Conservation (phyloP, 2,888 invertebrate species). For the Amaurobius ferox region DNA sequence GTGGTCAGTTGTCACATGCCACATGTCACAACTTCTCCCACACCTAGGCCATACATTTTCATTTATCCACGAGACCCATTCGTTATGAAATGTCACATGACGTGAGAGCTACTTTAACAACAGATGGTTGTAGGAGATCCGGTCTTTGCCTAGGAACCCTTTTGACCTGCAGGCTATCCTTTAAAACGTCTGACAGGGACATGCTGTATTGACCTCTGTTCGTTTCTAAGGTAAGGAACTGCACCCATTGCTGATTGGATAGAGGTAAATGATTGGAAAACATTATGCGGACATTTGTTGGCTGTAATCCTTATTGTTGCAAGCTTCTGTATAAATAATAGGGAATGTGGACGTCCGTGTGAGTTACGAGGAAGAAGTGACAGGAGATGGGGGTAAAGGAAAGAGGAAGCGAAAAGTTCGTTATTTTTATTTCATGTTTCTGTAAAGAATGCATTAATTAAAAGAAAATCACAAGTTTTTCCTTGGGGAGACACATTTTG, state of each 20-base stretch:
- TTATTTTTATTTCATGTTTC: too few relatives aligned
- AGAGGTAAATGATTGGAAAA: conserved; percentile 6
- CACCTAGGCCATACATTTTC: conserved; percentile 9
- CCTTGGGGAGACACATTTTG: too few relatives aligned
- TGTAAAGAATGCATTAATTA: too few relatives aligned
- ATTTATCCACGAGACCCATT: background rate
- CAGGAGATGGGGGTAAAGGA: too few relatives aligned
- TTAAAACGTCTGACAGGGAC: background rate
- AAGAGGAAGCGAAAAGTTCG: too few relatives aligned
- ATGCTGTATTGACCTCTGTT: conserved; percentile 6
- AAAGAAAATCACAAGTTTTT: too few relatives aligned
- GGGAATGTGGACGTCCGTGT: background rate
- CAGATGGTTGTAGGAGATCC: background rate
- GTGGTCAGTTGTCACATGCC: conserved; percentile 11
- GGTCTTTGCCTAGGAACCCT: background rate
- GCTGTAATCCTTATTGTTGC: conserved; percentile 7
- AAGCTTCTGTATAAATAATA: conserved; percentile 15
- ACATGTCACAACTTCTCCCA: conserved; percentile 11
- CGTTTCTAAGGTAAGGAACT: background rate
- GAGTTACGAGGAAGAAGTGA: background rate
- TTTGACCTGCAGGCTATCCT: background rate
- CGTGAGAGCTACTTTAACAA: conserved; percentile 12
- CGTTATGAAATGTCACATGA: background rate
- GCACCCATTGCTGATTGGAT: conserved; percentile 12
- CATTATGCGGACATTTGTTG: conserved; percentile 14